Base-by-base conservation (phyloP, 2,113 vertebrate species). In the Salvelinus alpinus region DNA sequence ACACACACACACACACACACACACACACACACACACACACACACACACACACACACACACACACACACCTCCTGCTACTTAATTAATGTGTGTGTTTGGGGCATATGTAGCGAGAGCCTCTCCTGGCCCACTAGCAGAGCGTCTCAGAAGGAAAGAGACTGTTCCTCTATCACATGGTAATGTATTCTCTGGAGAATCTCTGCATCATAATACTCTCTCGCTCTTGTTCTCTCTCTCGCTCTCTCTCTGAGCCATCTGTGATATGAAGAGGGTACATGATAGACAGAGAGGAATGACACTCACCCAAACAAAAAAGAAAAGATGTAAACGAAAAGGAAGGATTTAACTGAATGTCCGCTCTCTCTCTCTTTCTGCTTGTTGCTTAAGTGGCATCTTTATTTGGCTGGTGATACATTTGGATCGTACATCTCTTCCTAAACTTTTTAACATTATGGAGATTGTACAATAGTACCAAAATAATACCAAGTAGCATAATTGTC, bases 71-170 rank as follows among this genome's bases (percentile, higher is more conserved):
- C 84, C 85, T 88, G 86, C 88, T 88, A 89, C 86, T 88, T 84
- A 87, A 90, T 90, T 91, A 90, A 91, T 91, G 90, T 87, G 87
- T 89, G 89, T 88, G 89, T 91, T 89, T 87, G 90, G 85, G 88
- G 90, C 90, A 89, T 90, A 91, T 91, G 86, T 90, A 89, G 48
- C 16, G 48, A 54, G 48, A 85, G 79, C 82, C 88, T 90, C 86
- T 54, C 48, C 16, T 14, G 48, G 48, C 14, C 48, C 48, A 18
- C 72, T 78, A 64, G 80, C 75, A 75, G 57, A 31, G 64, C 38
- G 47, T 59, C 16, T 59, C 64, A 79, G 64, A 77, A 80, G 76
- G 82, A 87, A 88, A 87, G 88, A 88, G 86, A 89, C 84, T 86
- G 88, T 88, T 88, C 86, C 83, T 86, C 84, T 85, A 88, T 91